Evolutionary conservation across 2,797 vertebrate genomes (phyloP).

Genomic region (Acropternis orthonyx): DNA sequence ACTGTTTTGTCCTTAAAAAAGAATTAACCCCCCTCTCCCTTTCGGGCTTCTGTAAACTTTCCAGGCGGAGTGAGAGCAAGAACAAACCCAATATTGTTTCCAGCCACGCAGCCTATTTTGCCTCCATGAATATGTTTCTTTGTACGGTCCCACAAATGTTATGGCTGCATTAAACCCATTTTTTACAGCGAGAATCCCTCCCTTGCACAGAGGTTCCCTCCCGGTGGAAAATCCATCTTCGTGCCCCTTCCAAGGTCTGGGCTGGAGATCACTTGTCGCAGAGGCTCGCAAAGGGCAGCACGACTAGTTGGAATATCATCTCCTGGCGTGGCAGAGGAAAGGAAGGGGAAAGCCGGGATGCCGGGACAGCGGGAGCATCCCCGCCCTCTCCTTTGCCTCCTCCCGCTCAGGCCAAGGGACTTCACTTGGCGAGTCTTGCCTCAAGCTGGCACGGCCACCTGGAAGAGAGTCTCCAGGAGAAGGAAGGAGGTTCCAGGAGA

Average conservation of each 20-base stretch:
- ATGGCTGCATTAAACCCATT: slow-evolving; percentile 75
- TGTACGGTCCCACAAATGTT: slow-evolving; percentile 82
- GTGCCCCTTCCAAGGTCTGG: background rate
- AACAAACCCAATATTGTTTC: slow-evolving; percentile 90
- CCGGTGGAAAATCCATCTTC: background rate
- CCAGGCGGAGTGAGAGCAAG: slow-evolving; percentile 64
- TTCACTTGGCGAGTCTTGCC: no score
- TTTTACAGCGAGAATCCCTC: background rate
- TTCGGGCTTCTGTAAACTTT: slow-evolving; percentile 76
- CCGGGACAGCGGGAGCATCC: background rate
- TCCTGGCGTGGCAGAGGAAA: background rate
- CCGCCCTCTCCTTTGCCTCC: background rate
- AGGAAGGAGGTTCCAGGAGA: background rate
- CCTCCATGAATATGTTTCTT: slow-evolving; percentile 80
- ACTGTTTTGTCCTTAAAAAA: slow-evolving; percentile 34
- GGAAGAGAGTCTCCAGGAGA: background rate
- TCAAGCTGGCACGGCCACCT: background rate
- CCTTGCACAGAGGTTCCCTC: background rate
- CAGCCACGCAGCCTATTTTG: slow-evolving; percentile 57
- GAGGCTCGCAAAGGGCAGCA: background rate
- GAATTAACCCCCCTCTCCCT: background rate
- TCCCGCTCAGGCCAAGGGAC: background rate
- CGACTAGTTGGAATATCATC: accelerated
- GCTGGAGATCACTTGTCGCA: background rate
- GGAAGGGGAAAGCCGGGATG: background rate